Base-by-base conservation (phyloP, 2,113 vertebrate species). In the Danionella cerebrum region DNA sequence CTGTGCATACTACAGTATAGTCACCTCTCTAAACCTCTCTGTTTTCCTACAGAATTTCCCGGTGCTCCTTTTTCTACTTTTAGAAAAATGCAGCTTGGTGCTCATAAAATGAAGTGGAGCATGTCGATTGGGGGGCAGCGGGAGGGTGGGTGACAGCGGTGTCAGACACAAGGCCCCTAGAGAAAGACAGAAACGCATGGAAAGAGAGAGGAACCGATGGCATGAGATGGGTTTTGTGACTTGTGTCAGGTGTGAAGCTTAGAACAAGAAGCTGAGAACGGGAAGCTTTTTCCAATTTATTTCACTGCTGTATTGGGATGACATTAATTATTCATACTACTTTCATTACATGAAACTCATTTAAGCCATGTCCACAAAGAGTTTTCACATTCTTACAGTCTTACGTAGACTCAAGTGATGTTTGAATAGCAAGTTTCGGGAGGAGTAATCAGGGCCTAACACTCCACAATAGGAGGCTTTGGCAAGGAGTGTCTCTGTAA, bases 31-130 rank as follows among this genome's bases (percentile, higher is more conserved):
- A 63, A 63, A 44, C 48, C 54, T 24, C 21, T 51, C 4, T 19
- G n/a, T 74, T 69, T 72, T 77, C 69, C 50, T 19, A n/a, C n/a
- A 7, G 31, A 76, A 64, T 78, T 78, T 76, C 76, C 67, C 18
- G 38, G 42, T 47, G 12, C 50, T 62, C 64, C 71, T 67, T 70
- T 66, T 67, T 71, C 44, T 42, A 57, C 74, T 73, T 33, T 27
- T 69, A 59, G 71, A 19, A 72, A 80, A 71, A 75, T 73, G 77
- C 53, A 74, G 73, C 74, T 79, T 80, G 84, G 81, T 45, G 69
- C 77, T 83, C 76, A 55, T 82, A 84, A 84, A 82, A 79, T 74
- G 76, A 83, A 86, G 84, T 76, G 81, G 82, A 84, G 86, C 85
- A 83, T 84, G 84, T 84, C 84, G 75, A 81, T 77, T 75, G 70